phyloP scores from a whole-genome alignment of 2,888 invertebrate genomes.

The Lepidochrysops patricia region DNA sequence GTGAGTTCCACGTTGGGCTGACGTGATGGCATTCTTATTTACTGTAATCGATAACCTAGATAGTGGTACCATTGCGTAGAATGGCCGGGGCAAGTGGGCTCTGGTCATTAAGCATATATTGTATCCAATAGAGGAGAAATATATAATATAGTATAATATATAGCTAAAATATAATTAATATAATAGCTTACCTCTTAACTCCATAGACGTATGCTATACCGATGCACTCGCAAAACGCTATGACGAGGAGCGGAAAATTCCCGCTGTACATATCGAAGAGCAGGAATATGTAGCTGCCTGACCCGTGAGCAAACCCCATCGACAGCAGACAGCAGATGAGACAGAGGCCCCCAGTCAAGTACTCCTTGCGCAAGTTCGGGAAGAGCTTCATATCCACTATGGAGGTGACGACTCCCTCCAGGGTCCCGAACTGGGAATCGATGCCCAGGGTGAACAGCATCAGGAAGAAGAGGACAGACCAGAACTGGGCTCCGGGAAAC shows the following conservation, averaged over 20 bases:
- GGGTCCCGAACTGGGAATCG: slow-evolving; percentile 96
- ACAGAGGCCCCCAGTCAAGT: slow-evolving; percentile 88
- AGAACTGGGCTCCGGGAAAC: slow-evolving; percentile 96
- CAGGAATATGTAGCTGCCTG: slow-evolving; percentile 94
- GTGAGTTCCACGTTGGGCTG: no score
- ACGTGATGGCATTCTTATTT: not conserved
- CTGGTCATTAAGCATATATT: no score
- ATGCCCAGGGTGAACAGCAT: slow-evolving; percentile 98
- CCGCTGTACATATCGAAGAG: slow-evolving; percentile 96
- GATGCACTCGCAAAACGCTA: slow-evolving; percentile 93
- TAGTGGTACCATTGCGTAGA: not conserved
- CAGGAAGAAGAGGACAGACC: slow-evolving; percentile 96
- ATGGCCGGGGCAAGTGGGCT: not conserved
- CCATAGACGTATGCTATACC: slow-evolving; percentile 96
- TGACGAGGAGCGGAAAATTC: slow-evolving; percentile 92
- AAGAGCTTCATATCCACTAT: slow-evolving; percentile 96
- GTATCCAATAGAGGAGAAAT: no score
- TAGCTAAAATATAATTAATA: not conserved
- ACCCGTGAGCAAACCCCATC: slow-evolving; percentile 93
- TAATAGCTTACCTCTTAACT: slow-evolving; percentile 80
- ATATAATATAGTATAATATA: no score
- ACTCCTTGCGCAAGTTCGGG: slow-evolving; percentile 92
- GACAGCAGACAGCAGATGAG: slow-evolving; percentile 87
- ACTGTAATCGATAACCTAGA: not conserved
- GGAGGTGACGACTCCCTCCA: slow-evolving; percentile 96